A percentile compares a stretch with the other conserved stretches of the same genome.
Conservation (phyloP, 2,797 vertebrate species). For the Acanthornis magna region DNA sequence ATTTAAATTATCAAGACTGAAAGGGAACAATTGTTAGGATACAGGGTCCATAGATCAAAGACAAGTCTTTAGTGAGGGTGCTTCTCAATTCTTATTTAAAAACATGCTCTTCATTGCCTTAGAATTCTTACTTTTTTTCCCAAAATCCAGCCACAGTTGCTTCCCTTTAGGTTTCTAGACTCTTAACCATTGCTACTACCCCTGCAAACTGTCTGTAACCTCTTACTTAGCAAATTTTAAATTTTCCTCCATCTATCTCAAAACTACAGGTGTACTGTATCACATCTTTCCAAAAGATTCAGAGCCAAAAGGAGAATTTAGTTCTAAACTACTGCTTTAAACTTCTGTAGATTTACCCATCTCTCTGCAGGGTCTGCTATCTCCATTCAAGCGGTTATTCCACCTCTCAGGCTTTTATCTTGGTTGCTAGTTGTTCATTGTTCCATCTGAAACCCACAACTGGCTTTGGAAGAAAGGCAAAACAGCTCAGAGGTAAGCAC, state of each 20-base stretch:
- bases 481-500: background rate
- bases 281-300: background rate
- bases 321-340: constrained; percentile 23
- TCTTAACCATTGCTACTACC: background rate
- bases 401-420: background rate
- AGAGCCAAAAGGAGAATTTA: background rate
- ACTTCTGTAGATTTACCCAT: background rate
- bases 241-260: constrained; percentile 39
- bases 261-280: background rate
- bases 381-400: background rate
- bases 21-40: constrained; percentile 9
- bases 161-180: background rate
- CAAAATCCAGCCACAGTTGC: background rate
- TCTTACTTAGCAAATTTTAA: constrained; percentile 23
- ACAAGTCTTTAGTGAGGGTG: background rate
- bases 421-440: background rate
- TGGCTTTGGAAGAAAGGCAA: background rate
- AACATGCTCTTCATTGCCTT: background rate
- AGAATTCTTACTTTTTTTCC: constrained; percentile 15
- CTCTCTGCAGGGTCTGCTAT: background rate
- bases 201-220: background rate
- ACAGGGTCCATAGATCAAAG: constrained; percentile 61
- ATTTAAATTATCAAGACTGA: constrained; percentile 60
- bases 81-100: constrained; percentile 45
- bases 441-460: background rate